Evolutionary conservation across 1,140 invertebrate species (phyloP), one percentile per base, ranked within the genome.

Genomic region (Drosophila nikananu): DNA sequence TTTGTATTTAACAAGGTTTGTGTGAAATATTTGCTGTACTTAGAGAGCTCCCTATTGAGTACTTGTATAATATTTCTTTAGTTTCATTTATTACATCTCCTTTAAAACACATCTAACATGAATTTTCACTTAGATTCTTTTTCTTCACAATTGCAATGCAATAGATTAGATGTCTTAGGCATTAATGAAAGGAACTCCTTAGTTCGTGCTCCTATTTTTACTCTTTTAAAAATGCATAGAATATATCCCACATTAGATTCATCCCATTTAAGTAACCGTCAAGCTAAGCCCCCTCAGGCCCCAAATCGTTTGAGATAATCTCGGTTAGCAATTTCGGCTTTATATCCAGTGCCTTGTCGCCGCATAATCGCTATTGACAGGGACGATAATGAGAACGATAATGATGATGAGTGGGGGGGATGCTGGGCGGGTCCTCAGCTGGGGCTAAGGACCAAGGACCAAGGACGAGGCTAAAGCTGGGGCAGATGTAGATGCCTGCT

Each of bases 341-440:
- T 63, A 48, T 66, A 21, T 13, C 27, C 48, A 44, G n/a, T 67
- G 30, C 35, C n/a, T 70, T 12, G 27, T 52, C 21, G 30, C 15
- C 21, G 25, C 54, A 59, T 60, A 73, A 73, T 73, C 67, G 52
- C 54, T 42, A 72, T 60, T 73, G 70, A 73, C 70, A 73, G 74
- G 83, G 62, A 67, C 61, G 64, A 78, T 78, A 61, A 74, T 78
- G 64, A 75, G 57, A 23, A 52, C 46, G 60, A 81, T 81, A 49
- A 81, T 75, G 70, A 75, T 75, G 54, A 82, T 68, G 63, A 41
- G 27, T 65, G 27, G 27, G n/a, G 12, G 12, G 12, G 12, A 27
- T 25, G 23, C 23, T 48, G 17, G 6, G n/a, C n/a, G 8, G 12
- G 17, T 27, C 12, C 37, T 65, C 67, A 68, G 39, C n/a, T 60